Percentiles rank a stretch among this genome's conserved stretches.
phyloP scores from a whole-genome alignment of 2,888 invertebrate species.

The Microplitis deprimator region DNA sequence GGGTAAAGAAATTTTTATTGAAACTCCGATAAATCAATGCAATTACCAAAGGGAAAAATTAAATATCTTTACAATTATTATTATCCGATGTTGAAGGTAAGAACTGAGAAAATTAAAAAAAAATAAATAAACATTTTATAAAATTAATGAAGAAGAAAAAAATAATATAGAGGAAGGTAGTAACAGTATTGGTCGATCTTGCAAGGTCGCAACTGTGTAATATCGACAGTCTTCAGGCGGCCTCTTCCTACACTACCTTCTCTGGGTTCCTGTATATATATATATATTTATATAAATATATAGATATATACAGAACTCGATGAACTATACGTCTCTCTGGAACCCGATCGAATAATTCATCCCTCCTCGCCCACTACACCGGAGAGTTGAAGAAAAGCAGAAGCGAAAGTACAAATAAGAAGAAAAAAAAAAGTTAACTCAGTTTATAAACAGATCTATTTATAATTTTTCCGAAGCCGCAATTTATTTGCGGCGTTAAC shows the following conservation, averaged over 20 bases:
- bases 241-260: constrained; percentile 18
- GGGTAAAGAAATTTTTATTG: too few relatives aligned
- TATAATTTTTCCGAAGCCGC: not conserved
- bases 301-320: constrained; percentile 4
- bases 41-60: too few relatives aligned
- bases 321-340: constrained; percentile 19
- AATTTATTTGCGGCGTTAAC: constrained; percentile 5
- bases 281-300: constrained; percentile 5
- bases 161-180: constrained; percentile 8
- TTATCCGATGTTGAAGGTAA: not conserved
- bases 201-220: constrained; percentile 60
- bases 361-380: not conserved
- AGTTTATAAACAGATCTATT: not conserved
- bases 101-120: not conserved
- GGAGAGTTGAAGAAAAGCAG: constrained; percentile 6
- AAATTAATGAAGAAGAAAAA: constrained; percentile 18
- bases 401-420: constrained; percentile 6
- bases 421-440: constrained; percentile 7
- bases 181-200: constrained; percentile 59
- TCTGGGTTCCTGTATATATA: constrained; percentile 1
- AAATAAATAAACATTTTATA: not conserved
- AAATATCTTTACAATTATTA: too few relatives aligned
- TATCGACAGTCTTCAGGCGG: constrained; percentile 59
- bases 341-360: constrained; percentile 12
- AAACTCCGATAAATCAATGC: too few relatives aligned